A percentile compares a stretch with the other conserved stretches of the same genome.
Conservation (phyloP, 1,140 invertebrate species). For the Reticulitermes speratus region DNA sequence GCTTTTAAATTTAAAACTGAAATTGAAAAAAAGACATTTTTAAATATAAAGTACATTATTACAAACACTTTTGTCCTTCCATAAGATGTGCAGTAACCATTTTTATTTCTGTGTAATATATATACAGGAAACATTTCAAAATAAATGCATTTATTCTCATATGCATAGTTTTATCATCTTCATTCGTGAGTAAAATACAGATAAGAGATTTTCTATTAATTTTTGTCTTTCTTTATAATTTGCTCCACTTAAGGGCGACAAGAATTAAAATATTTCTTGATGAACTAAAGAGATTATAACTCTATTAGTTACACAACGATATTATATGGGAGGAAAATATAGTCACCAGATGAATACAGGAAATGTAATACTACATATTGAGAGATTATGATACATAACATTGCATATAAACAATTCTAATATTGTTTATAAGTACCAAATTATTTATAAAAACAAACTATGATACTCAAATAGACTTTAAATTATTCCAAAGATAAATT, state of each 20-base stretch:
- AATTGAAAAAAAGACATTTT: not conserved
- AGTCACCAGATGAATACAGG: not conserved
- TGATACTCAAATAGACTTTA: not conserved
- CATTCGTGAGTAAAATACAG: not conserved
- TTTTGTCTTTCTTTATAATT: not conserved
- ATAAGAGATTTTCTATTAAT: not conserved
- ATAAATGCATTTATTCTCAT: not conserved
- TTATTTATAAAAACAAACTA: too few relatives aligned
- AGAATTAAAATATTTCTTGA: not conserved
- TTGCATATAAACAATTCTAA: not conserved
- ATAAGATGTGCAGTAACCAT: not conserved
- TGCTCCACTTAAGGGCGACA: not conserved
- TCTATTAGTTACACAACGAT: not conserved
- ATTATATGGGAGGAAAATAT: not conserved
- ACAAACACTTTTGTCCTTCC: not conserved
- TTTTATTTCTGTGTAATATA: conserved; percentile 12
- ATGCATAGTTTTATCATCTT: not conserved
- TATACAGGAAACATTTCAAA: not conserved
- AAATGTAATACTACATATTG: not conserved
- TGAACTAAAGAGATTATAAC: not conserved
- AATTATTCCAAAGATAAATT: not conserved
- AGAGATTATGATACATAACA: not conserved
- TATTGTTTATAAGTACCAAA: too few relatives aligned
- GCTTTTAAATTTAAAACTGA: not conserved
- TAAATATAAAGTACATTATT: not conserved